Evolutionary conservation across 2,797 vertebrate genomes (phyloP), one percentile per base, ranked within the genome.

Genomic region (Falco columbarius): DNA sequence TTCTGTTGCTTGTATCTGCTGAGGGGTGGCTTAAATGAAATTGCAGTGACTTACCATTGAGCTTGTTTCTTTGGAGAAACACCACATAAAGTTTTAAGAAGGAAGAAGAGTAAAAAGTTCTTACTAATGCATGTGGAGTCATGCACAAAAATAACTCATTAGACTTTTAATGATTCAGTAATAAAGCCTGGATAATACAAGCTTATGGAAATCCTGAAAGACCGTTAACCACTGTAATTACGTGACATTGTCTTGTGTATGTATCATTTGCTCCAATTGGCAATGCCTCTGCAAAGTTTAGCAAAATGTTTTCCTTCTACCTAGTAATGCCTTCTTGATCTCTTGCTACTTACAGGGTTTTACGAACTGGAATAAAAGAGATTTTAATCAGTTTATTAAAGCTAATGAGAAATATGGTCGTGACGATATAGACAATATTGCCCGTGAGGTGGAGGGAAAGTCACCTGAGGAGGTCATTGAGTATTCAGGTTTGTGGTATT

Each of bases 341-440:
- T 91, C 65, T 90, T 96, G 75, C 92, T 94, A 29, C 92, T 94
- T 75, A 40, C 96, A 99, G 99, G 99, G 98, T 82, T 99, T 99
- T 96, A 99, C 98, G 79, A 99, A 98, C 95, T 99, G 98, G 98
- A 99, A 99, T 97, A 99, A 99, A 94, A 98, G 98, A 92, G 98
- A 99, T 96, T 99, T 99, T 96, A 99, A 99, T 94, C 99, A 99
- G 95, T 99, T 99, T 93, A 98, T 99, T 98, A 99, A 99, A 98
- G 99, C 98, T 61, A 99, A 99, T 97, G 99, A 99, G 96, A 99
- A 99, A 89, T 99, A 98, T 2, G 98, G 99, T 54, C 98, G 99
- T 88, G 99, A 99, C 46, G 99, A 99, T 89, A 99, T 98, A 94
- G 98, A 99, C 96, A 99, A 98, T 68, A 98, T 99, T 94, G 98